Evolutionary conservation across 2,888 invertebrate species (phyloP), one percentile per base, ranked within the genome.

Genomic region (Clistopyga incitator): DNA sequence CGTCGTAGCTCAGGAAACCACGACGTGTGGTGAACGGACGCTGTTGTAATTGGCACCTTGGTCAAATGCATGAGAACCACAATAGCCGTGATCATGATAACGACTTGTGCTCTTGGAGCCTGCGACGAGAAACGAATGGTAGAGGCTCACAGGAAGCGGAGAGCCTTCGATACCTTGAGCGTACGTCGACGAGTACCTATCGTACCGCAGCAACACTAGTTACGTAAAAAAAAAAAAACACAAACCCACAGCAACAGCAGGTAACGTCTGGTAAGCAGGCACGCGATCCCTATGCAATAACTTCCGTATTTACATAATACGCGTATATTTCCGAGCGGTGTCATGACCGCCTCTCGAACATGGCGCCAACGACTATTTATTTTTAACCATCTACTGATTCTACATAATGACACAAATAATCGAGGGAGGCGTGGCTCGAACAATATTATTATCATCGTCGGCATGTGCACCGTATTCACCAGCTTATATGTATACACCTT

Each of bases 31-130:
- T 47, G n/a, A 45, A 71, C 54, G 64, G 23, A 34, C 23, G 11
- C 25, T 20, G 74, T 23, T 20, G 74, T 82, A 82, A 82, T 82
- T 82, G 82, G 75, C 70, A 82, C 70, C 70, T 70, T 52, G 23
- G 61, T 20, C 34, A 47, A 45, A 78, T 61, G 38, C 74, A 64
- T 47, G 61, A 20, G 47, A 25, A 18, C 67, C 61, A 72, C 67
- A 78, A 78, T 78, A 77, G 61, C 78, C 59, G 59, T 78, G 72
- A 82, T 78, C 72, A 50, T 74, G 81, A 82, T 78, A 74, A 82
- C 81, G 76, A 65, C 68, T 76, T 47, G n/a, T n/a, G 72, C 25
- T 78, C 64, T 68, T n/a, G 65, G 34, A 13, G 34, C 47, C 65
- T n/a, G 29, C 23, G 10, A 56, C 47, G 54, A 54, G 34, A 67